Conservation (phyloP, 2,113 vertebrate species). For the Cavia porcellus region DNA sequence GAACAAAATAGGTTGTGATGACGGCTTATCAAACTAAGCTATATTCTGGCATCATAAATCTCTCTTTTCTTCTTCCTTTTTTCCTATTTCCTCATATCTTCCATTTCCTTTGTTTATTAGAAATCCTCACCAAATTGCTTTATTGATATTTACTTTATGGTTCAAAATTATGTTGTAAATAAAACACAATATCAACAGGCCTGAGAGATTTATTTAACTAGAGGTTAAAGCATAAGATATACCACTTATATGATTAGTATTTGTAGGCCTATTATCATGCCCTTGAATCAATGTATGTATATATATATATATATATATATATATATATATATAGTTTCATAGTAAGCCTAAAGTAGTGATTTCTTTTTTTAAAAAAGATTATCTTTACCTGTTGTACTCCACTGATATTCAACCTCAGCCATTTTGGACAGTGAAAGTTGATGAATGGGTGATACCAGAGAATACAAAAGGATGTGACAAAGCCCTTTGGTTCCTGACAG, state of each 20-base stretch:
- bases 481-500: neutral
- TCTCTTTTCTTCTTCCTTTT: neutral
- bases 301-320: too few relatives aligned
- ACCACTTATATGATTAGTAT: neutral
- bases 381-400: neutral
- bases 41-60: neutral
- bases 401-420: neutral
- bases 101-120: neutral
- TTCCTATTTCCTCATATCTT: neutral
- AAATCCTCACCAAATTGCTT: constrained; percentile 24
- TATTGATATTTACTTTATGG: constrained; percentile 42
- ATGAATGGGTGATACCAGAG: neutral
- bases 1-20: neutral
- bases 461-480: neutral
- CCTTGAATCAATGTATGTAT: neutral
- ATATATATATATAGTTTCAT: neutral
- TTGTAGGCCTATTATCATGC: neutral
- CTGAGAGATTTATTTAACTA: neutral
- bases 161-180: constrained; percentile 32
- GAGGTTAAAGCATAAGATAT: neutral
- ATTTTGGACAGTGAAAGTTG: neutral
- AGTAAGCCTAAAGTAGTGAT: neutral
- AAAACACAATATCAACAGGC: neutral
- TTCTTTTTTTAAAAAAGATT: neutral
- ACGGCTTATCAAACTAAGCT: neutral